These are phyloP conservation scores for Sebastes ruberrimus DNA, from an alignment of 2,797 vertebrate species.

Conservation along the genomic window DNA sequence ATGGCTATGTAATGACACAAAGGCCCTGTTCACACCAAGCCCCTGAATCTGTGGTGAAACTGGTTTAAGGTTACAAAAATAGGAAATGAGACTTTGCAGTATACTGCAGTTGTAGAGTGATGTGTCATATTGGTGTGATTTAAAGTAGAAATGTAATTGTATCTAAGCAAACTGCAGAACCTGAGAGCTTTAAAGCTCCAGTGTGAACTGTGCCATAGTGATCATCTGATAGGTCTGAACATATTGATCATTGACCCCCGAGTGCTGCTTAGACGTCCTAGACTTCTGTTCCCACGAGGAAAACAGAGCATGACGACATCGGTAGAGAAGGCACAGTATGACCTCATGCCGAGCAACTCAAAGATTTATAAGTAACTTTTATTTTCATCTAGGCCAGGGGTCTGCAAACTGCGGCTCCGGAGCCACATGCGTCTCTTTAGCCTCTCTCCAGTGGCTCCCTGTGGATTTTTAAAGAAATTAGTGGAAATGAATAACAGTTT, in stretches of 20 bases:
- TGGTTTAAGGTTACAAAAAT: background rate
- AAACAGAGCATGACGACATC: slow-evolving; percentile 48
- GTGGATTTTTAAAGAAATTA: too few species aligned
- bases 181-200: background rate
- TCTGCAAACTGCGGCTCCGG: too few species aligned
- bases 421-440: too few species aligned
- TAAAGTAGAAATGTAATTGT: background rate
- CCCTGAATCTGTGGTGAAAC: background rate
- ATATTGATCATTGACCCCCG: slow-evolving; percentile 29
- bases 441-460: too few species aligned
- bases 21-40: slow-evolving; percentile 8
- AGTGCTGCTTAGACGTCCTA: slow-evolving; percentile 6
- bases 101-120: background rate
- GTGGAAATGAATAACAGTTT: too few species aligned
- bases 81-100: background rate
- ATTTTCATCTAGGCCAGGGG: background rate
- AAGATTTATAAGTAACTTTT: slow-evolving; percentile 8
- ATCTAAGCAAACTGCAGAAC: background rate
- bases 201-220: background rate
- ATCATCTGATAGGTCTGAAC: slow-evolving; percentile 11
- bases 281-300: slow-evolving; percentile 21
- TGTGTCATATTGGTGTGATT: background rate
- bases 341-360: slow-evolving; percentile 33
- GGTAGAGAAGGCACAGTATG: slow-evolving; percentile 14
- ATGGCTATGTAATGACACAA: slow-evolving; percentile 64